Conservation (phyloP, 92 coral and sea anemone genomes). For the Metridium senile region DNA sequence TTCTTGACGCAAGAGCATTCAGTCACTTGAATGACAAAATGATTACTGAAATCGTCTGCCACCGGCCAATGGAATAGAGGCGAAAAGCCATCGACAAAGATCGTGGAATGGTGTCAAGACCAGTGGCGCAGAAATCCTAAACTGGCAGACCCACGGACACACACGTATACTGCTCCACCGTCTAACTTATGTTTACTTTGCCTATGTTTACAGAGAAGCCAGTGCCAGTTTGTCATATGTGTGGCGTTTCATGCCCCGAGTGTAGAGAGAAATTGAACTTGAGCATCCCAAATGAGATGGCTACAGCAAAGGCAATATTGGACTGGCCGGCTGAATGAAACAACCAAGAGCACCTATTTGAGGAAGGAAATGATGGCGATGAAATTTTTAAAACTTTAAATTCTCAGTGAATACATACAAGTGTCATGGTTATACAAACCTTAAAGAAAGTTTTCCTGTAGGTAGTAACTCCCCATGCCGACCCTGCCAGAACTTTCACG, state of each 20-base stretch:
- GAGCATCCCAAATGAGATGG: conserved; percentile 30
- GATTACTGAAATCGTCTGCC: background rate
- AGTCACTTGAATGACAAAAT: conserved; percentile 9
- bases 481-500: too few species aligned
- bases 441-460: too few species aligned
- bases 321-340: background rate
- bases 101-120: conserved; percentile 61
- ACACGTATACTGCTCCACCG: background rate
- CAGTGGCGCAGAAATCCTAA: conserved; percentile 40
- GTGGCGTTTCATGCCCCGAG: conserved; percentile 53
- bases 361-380: too few species aligned
- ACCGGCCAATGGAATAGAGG: conserved; percentile 27
- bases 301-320: conserved; percentile 15
- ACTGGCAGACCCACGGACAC: background rate
- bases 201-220: conserved; percentile 19
- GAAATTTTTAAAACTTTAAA: too few species aligned
- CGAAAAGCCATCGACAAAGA: background rate
- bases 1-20: conserved; percentile 27
- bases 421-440: too few species aligned
- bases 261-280: conserved; percentile 34
- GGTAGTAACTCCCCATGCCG: too few species aligned
- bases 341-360: background rate
- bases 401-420: too few species aligned
- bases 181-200: background rate
- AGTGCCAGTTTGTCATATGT: conserved; percentile 46